Evolutionary conservation across 2,888 invertebrate genomes (phyloP).

Genomic region (Napeogenes sylphis): DNA sequence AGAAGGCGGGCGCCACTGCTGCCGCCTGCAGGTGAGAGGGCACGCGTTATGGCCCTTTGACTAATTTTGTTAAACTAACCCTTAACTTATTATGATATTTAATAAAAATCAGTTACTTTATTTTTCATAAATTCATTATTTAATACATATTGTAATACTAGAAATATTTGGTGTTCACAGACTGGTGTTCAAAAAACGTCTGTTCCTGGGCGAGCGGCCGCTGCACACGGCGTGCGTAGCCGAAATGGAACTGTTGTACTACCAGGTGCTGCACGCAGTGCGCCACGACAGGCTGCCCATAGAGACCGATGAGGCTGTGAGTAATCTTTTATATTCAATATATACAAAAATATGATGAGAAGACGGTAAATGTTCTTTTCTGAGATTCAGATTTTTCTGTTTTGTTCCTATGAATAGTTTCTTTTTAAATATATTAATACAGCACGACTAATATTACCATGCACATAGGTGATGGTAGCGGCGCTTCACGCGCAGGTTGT

Average conservation of each 20-base stretch:
- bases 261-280: slow-evolving; percentile 94
- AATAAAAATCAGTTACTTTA: too few relatives aligned
- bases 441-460: too few relatives aligned
- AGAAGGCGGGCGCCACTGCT: slow-evolving; percentile 87
- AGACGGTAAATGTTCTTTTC: too few relatives aligned
- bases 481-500: slow-evolving; percentile 96
- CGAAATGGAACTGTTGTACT: slow-evolving; percentile 95
- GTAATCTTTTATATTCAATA: slow-evolving; percentile 44
- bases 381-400: too few relatives aligned
- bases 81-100: too few relatives aligned
- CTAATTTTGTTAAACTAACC: too few relatives aligned
- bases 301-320: slow-evolving; percentile 95
- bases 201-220: slow-evolving; percentile 67
- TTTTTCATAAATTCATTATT: too few relatives aligned
- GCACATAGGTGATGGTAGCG: slow-evolving; percentile 89
- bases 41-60: not conserved
- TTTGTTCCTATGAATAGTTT: too few relatives aligned
- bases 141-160: slow-evolving; percentile 23
- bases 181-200: slow-evolving; percentile 68
- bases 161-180: slow-evolving; percentile 31
- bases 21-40: slow-evolving; percentile 72
- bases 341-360: not conserved
- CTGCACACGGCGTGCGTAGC: slow-evolving; percentile 82
- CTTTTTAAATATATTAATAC: too few relatives aligned
- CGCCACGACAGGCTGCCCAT: slow-evolving; percentile 94